phyloP scores from a whole-genome alignment of 2,797 vertebrate genomes.

The Sternarchorhynchus goeldii region DNA sequence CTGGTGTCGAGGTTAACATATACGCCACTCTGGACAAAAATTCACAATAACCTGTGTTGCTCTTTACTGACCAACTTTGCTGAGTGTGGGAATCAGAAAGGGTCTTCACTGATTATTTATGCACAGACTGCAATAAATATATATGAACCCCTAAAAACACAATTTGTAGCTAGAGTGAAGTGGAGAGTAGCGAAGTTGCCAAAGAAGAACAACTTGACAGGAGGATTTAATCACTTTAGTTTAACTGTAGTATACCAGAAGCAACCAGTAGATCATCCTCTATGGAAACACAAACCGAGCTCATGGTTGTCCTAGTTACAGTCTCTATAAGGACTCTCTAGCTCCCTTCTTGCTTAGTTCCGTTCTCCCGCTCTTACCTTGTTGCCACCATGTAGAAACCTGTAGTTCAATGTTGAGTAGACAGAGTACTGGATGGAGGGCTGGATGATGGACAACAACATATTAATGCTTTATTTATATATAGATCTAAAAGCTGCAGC shows the following conservation, averaged over 20 bases:
- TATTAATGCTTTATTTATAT: constrained; percentile 11
- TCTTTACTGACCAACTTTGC: not conserved
- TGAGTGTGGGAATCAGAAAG: not conserved
- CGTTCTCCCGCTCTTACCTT: too few species aligned
- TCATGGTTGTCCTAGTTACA: too few species aligned
- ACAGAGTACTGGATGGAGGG: too few species aligned
- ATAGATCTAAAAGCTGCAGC: constrained; percentile 10
- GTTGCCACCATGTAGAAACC: too few species aligned
- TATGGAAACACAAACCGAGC: too few species aligned
- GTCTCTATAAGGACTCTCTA: too few species aligned
- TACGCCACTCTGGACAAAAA: too few species aligned
- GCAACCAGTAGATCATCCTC: not conserved
- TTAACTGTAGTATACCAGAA: not conserved
- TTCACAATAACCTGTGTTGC: not conserved
- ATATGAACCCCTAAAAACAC: not conserved
- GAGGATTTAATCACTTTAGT: not conserved
- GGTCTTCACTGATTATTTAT: not conserved
- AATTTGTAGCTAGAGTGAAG: not conserved
- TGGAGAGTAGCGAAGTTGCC: not conserved
- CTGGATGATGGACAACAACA: not conserved
- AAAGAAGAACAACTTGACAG: not conserved
- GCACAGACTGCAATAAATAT: not conserved
- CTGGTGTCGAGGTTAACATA: too few species aligned
- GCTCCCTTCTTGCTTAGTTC: too few species aligned
- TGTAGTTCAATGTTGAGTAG: too few species aligned